Evolutionary conservation across 2,797 vertebrate species (phyloP), one percentile per base, ranked within the genome.

Genomic region (Fistularia commersonii): DNA sequence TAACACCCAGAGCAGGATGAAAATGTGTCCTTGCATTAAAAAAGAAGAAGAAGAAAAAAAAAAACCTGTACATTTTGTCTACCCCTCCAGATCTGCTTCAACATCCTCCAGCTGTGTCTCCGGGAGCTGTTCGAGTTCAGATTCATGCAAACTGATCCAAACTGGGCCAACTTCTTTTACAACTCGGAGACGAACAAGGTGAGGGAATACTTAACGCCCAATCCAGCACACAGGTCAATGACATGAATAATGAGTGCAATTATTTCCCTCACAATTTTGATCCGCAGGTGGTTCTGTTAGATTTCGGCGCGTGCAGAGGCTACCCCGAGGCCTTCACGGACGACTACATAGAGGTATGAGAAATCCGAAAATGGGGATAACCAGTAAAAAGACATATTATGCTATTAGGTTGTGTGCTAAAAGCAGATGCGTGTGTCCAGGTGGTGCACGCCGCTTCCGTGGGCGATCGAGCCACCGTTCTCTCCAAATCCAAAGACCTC

Each of bases 61-160:
- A 34, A 46, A 6, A 12, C 32, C 1, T 8, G 36, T 48, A 3
- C n/a, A 8, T 35, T 8, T 5, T 10, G 9, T 2, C 12, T 9
- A 14, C 33, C 5, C 23, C 41, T 51, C 6, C 74, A 96, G 95
- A 93, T 97, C 52, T 92, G 90, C 67, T 90, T 76, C 61, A 90
- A 87, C 59, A 91, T 97, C 65, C 87, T 97, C 14, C 88, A 90
- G 60, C 66, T 97, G 61, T 94, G 93, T 77, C 87, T 97, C 31
- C 85, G 85, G 44, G 95, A 96, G 70, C 82, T 97, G 39, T 95
- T 96, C 61, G 93, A 96, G 74, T 96, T 96, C 81, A 88, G 90
- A 77, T 96, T 96, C 83, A 96, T 96, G 94, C 95, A 97, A 81
- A 96, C 93, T 0, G 95, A 97, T 69, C 94, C 95, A 36, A 97